Conservation (phyloP, 2,888 invertebrate genomes). For the Leucophora obtusa region DNA sequence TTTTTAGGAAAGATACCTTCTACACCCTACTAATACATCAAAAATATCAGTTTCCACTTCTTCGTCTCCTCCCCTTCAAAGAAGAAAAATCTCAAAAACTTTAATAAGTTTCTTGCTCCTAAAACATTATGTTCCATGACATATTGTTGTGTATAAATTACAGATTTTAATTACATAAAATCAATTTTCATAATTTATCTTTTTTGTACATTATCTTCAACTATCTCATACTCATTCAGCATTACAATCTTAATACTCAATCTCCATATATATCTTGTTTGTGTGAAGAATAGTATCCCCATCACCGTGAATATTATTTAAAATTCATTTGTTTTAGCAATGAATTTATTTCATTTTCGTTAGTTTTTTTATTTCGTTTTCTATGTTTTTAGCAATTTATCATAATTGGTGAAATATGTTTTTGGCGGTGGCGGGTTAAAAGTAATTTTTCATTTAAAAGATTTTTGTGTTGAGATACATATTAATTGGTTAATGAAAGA, state of each 20-base stretch:
- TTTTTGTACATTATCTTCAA: slow-evolving; percentile 37
- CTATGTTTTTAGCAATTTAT: slow-evolving; percentile 54
- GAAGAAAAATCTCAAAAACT: neutral
- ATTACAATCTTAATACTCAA: slow-evolving; percentile 25
- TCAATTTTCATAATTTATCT: slow-evolving; percentile 60
- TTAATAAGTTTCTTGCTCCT: neutral
- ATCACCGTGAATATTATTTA: slow-evolving; percentile 53
- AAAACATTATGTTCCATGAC: slow-evolving; percentile 26
- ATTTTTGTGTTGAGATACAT: slow-evolving; percentile 54
- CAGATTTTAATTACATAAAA: slow-evolving; percentile 59
- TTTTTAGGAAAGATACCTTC: neutral
- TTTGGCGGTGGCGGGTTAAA: slow-evolving; percentile 51
- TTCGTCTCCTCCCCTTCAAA: neutral
- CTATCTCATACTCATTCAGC: slow-evolving; percentile 20
- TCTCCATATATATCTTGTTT: neutral
- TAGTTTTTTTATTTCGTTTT: slow-evolving; percentile 10
- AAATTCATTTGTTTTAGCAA: slow-evolving; percentile 53
- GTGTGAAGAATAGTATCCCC: neutral
- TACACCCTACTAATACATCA: neutral
- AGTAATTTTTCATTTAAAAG: slow-evolving; percentile 47
- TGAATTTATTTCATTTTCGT: slow-evolving; percentile 35
- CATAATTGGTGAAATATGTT: slow-evolving; percentile 61
- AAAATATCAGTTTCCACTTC: neutral
- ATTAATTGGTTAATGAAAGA: slow-evolving; percentile 42
- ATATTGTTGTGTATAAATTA: slow-evolving; percentile 59